Percentiles rank a stretch among this genome's conserved stretches.
phyloP scores from a whole-genome alignment of 2,113 vertebrate genomes.

The Balaeniceps rex region DNA sequence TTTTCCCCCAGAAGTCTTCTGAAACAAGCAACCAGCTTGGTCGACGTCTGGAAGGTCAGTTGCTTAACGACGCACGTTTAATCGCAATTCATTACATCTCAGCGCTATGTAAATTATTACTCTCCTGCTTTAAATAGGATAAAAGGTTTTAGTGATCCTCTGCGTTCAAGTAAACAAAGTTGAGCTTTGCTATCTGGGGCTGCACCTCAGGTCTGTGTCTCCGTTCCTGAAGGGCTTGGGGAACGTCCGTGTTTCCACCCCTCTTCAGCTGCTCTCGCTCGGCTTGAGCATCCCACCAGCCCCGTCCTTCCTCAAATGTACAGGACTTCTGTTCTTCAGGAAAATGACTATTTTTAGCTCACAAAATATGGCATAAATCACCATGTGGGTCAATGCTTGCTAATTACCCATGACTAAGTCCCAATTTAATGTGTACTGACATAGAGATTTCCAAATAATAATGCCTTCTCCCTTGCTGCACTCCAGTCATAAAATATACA shows the following conservation, averaged over 20 bases:
- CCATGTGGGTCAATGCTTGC: constrained; percentile 13
- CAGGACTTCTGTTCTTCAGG: not conserved
- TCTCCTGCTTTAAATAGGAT: not conserved
- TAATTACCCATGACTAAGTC: constrained; percentile 58
- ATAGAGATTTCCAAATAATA: constrained; percentile 44
- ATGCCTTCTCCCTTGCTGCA: not conserved
- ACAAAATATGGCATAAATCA: constrained; percentile 33
- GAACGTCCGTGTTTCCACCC: not conserved
- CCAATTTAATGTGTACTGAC: constrained; percentile 22
- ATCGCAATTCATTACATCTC: constrained; percentile 25
- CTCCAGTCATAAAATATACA: constrained; percentile 40
- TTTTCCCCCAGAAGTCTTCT: not conserved
- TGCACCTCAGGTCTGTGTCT: not conserved
- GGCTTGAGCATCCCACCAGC: not conserved
- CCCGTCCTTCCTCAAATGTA: not conserved
- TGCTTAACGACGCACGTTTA: not conserved
- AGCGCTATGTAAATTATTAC: not conserved
- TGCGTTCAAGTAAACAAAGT: not conserved
- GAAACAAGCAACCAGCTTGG: not conserved
- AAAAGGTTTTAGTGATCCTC: not conserved
- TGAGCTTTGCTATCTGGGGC: not conserved
- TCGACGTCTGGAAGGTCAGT: not conserved
- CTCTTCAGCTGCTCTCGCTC: not conserved
- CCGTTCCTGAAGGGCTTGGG: not conserved
- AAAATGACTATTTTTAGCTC: not conserved